Evolutionary conservation across 92 coral and sea anemone genomes (phyloP), one percentile per base, ranked within the genome.

Genomic region (Palythoa heliodiscus): DNA sequence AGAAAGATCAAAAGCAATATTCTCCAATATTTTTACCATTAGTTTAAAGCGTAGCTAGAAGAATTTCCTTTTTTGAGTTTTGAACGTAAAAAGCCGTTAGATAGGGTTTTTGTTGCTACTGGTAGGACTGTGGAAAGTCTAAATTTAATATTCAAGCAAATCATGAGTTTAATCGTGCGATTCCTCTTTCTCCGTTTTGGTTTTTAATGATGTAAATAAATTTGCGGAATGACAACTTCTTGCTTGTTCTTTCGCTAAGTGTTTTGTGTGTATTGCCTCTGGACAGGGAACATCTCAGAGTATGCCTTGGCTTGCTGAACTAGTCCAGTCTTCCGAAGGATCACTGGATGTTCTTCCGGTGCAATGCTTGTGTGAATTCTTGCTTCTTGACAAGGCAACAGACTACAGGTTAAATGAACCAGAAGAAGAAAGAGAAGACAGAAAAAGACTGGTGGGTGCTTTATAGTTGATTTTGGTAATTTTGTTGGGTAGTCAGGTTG

Each of bases 251-350:
- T 20, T 10, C 37, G 9, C 38, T 7, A 39, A 39, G 16, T n/a
- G 50, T 35, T 83, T 17, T 24, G 11, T 55, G 43, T 52, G n/a
- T 17, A 52, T 4, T 75, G 12, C n/a, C 11, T 43, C 43, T 76
- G n/a, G 53, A 23, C 40, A 95, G 98, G 98, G 98, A 47, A 91
- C 99, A 52, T 91, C 99, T 47, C 98, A 97, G 73, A 97, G 99
- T 54, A 89, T 95, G 92, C 99, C 99, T 23, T 97, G 99, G 99
- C 83, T 97, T 60, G 99, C 99, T 37, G 99, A 97, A 13, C 91
- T 97, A 25, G 99, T 97, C 64, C 98, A 94, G 48, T 93, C 99
- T 0, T 92, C 98, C 10, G 98, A 97, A 57, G 99, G 95, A 1
- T 97, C 99, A 35, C 85, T 97, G 82, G 99, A 97, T 82, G 99